Evolutionary conservation across 2,797 vertebrate species (phyloP).

Genomic region (Spondyliosoma cantharus): DNA sequence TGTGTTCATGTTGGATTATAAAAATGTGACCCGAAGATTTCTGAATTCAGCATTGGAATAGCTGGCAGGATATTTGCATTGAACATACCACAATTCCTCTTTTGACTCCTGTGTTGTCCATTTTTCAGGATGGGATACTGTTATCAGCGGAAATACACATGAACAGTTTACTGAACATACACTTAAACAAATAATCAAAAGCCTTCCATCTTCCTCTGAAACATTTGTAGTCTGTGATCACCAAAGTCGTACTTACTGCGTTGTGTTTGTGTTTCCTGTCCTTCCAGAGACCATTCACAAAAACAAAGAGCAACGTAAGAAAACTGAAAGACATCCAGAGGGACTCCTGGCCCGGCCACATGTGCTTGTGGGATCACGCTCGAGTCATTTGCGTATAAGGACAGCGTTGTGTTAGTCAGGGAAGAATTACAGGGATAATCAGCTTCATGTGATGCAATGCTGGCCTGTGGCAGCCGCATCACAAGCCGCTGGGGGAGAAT

Average conservation of each 20-base stretch:
- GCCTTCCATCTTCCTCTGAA: not conserved
- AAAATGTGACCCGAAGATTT: not conserved
- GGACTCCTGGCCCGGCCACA: constrained; percentile 19
- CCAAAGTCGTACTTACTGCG: constrained; percentile 48
- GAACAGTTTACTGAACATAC: not conserved
- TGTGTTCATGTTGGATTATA: not conserved
- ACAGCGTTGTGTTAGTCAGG: constrained; percentile 53
- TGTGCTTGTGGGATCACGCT: constrained; percentile 68
- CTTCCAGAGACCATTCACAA: constrained; percentile 1
- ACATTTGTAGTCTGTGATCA: not conserved
- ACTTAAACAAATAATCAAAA: not conserved
- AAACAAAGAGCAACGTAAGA: not conserved
- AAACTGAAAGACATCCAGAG: not conserved
- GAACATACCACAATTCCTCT: constrained; percentile 79
- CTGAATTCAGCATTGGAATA: not conserved
- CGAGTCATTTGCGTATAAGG: constrained; percentile 71
- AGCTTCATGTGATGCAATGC: constrained; percentile 74
- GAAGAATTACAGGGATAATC: constrained; percentile 70
- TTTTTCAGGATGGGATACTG: not conserved
- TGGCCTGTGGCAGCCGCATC: constrained; percentile 34
- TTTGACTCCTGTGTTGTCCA: constrained; percentile 60
- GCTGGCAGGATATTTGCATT: not conserved
- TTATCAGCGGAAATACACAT: not conserved
- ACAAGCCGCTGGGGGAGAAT: constrained; percentile 13
- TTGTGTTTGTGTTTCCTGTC: constrained; percentile 19